phyloP scores from a whole-genome alignment of 2,113 vertebrate genomes.

The Jaculus jaculus region DNA sequence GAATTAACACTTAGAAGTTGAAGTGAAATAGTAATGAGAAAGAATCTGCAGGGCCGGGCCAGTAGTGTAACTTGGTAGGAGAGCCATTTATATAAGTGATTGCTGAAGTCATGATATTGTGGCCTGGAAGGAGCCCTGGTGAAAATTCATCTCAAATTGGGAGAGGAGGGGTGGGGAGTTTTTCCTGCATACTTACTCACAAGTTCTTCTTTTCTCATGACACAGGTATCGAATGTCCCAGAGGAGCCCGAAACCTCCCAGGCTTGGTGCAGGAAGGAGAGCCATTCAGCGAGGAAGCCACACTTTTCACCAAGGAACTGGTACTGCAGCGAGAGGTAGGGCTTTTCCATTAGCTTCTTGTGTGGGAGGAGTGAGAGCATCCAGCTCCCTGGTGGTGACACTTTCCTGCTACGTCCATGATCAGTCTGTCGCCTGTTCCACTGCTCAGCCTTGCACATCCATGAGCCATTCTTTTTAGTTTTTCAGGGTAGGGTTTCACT shows the following conservation, averaged over 20 bases:
- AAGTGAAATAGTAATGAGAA: constrained; percentile 30
- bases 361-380: not conserved
- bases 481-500: too few species aligned
- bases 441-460: not conserved
- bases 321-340: constrained; percentile 97
- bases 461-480: not conserved
- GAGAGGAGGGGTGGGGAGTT: not conserved
- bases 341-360: not conserved
- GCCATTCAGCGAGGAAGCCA: constrained; percentile 97
- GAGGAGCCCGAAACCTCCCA: constrained; percentile 92
- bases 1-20: constrained; percentile 45
- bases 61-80: not conserved
- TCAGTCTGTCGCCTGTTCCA: not conserved
- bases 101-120: not conserved
- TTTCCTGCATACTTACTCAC: not conserved
- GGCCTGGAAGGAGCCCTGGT: not conserved
- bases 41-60: not conserved
- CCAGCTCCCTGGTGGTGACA: not conserved
- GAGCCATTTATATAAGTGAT: not conserved
- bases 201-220: constrained; percentile 58
- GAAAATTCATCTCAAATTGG: not conserved
- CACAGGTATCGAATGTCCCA: constrained; percentile 96
- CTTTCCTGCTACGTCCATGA: not conserved
- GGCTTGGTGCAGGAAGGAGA: constrained; percentile 93
- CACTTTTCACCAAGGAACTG: constrained; percentile 96